Conservation (phyloP, 2,113 vertebrate species). For the Tupaia chinensis region DNA sequence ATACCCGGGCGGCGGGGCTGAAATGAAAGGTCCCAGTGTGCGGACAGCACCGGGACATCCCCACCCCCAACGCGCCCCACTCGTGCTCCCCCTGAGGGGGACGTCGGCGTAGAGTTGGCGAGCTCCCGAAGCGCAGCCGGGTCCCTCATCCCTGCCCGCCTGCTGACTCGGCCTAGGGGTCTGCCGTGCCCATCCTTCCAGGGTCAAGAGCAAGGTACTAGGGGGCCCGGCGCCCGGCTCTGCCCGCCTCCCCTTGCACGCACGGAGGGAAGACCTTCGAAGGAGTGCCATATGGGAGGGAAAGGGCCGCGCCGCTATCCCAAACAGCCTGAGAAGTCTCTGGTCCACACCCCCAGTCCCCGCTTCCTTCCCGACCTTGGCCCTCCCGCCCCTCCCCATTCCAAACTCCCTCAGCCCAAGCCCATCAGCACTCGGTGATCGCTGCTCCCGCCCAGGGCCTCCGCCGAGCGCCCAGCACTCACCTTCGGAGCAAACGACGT, state of each 20-base stretch:
- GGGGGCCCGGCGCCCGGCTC: neutral
- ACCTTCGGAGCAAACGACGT: slow-evolving; percentile 38
- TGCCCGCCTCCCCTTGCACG: neutral
- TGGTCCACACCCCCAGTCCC: neutral
- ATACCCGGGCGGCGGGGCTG: too few relatives aligned
- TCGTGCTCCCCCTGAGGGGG: neutral
- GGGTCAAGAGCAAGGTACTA: slow-evolving; percentile 19
- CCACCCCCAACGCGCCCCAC: neutral
- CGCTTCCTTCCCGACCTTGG: neutral
- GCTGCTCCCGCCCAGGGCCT: neutral
- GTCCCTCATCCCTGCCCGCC: neutral
- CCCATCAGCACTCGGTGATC: neutral
- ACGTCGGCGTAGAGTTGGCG: neutral
- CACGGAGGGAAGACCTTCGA: neutral
- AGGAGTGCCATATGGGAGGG: neutral
- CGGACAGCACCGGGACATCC: neutral
- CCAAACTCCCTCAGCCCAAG: neutral
- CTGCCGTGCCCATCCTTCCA: neutral
- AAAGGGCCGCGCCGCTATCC: fast-evolving
- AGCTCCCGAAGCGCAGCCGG: neutral
- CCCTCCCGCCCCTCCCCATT: neutral
- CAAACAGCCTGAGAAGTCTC: fast-evolving
- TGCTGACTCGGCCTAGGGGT: neutral
- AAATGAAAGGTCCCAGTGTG: neutral
- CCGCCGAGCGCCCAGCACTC: neutral